Base-by-base conservation (phyloP, 2,888 invertebrate species). In the Plutella xylostella region DNA sequence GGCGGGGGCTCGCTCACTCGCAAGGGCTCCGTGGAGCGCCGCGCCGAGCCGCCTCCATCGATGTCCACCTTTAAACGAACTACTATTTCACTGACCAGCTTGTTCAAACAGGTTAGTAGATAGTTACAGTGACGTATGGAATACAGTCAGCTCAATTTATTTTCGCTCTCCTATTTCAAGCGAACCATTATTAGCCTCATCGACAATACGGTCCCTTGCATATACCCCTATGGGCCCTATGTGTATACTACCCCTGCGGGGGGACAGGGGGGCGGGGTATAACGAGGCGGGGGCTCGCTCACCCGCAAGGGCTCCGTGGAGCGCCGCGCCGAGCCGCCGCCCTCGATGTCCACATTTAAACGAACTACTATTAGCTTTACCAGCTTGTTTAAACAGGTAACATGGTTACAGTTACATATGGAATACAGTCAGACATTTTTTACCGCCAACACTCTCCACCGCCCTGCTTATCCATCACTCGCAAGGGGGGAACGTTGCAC, bases 381-480 rank as follows among this genome's bases (percentile, higher is more conserved):
- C 2, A 96, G 93, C 65, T 96, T 97, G 71, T 97, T 97, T 62
- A 96, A 96, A 64, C 97, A 96, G 86, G 90, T 89, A 28, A 4
- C 3, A 28, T n/a, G n/a, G n/a, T n/a, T n/a, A n/a, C n/a, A n/a
- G n/a, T n/a, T n/a, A n/a, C n/a, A n/a, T n/a, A n/a, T n/a, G n/a
- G n/a, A n/a, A n/a, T n/a, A n/a, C n/a, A n/a, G n/a, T n/a, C n/a
- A n/a, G n/a, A n/a, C n/a, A n/a, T n/a, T n/a, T n/a, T n/a, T n/a
- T n/a, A n/a, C n/a, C n/a, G n/a, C n/a, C n/a, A n/a, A n/a, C n/a
- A n/a, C n/a, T n/a, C n/a, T n/a, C n/a, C n/a, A n/a, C n/a, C n/a
- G n/a, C n/a, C n/a, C n/a, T n/a, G n/a, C n/a, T n/a, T n/a, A n/a
- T n/a, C n/a, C n/a, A n/a, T n/a, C n/a, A n/a, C n/a, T n/a, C n/a